Conservation (phyloP, 2,888 invertebrate species). For the Allacma fusca region DNA sequence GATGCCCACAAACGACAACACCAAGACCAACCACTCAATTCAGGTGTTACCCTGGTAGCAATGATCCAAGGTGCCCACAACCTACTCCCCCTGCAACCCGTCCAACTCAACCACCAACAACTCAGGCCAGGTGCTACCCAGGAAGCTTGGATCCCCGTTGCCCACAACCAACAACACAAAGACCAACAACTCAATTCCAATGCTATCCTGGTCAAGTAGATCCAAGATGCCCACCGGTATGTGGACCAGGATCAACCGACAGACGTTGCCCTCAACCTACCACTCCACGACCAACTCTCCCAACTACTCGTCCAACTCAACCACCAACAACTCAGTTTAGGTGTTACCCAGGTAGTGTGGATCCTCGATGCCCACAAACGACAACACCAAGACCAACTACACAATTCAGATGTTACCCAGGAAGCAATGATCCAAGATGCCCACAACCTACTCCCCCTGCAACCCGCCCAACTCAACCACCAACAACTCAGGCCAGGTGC, state of each 20-base stretch:
- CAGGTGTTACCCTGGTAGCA: constrained; percentile 11
- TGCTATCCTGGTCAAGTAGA: constrained; percentile 64
- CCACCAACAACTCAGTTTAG: constrained; percentile 33
- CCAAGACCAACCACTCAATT: constrained; percentile 25
- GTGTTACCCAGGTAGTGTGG: constrained; percentile 56
- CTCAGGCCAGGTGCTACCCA: constrained; percentile 42
- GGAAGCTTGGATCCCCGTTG: not conserved
- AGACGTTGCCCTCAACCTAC: constrained; percentile 33
- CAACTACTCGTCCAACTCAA: not conserved
- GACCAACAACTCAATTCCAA: constrained; percentile 63
- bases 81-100: not conserved
- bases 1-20: constrained; percentile 59
- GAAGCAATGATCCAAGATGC: constrained; percentile 42
- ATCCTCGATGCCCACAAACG: constrained; percentile 55
- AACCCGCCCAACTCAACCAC: constrained; percentile 48
- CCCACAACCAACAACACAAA: constrained; percentile 62
- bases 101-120: not conserved
- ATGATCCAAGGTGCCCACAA: too few species aligned
- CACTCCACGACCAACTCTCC: not conserved
- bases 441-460: constrained; percentile 54
- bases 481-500: constrained; percentile 21
- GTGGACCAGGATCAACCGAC: constrained; percentile 47
- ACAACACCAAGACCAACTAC: constrained; percentile 31
- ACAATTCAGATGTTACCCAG: constrained; percentile 37
- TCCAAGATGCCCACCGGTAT: constrained; percentile 41